Base-by-base conservation (phyloP, 2,797 vertebrate genomes). In the Limnodromus scolopaceus region DNA sequence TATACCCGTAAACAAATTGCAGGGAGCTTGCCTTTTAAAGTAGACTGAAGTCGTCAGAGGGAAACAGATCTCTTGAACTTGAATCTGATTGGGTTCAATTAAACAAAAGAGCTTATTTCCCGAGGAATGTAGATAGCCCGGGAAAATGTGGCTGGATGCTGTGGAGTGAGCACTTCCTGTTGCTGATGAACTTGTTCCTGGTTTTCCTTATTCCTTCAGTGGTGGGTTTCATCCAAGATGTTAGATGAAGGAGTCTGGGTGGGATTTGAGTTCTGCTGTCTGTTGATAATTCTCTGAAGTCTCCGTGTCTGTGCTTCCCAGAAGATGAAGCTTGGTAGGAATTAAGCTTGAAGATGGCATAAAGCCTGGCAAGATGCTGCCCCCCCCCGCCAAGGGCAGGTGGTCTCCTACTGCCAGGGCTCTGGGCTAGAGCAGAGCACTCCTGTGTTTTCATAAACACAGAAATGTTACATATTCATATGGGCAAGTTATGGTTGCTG, bases 401-500 rank as follows among this genome's bases (percentile, higher is more conserved):
- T 86, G 22, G 22, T 51, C 25, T 54, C 9, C 7, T 41, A 7
- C 48, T 77, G 48, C n/a, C 12, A 11, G 54, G 75, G 38, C 39
- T 84, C 45, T 77, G 41, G 70, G 49, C 80, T 84, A 10, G 19
- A 57, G 55, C n/a, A 49, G 15, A 54, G 49, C 36, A 23, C 45
- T 92, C 23, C 6, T 54, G 48, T 4, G 0, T 61, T 68, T 94
- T 45, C 91, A 53, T 87, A 68, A 91, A 89, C 0, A 3, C 55
- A 45, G 60, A 41, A 64, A 79, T 71, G 60, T 60, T 94, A 53
- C 86, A 78, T 93, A 85, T 96, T 92, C 86, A 91, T 94, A 93
- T 74, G 86, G 92, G 77, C 88, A 82, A 83, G 94, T 92, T 94
- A 81, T 92, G 93, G 96, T 97, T 97, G 96, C 96, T 96, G 95